Percentiles rank a stretch among this genome's conserved stretches.
phyloP scores from a whole-genome alignment of 2,797 vertebrate genomes.

The Muscicapa striata region DNA sequence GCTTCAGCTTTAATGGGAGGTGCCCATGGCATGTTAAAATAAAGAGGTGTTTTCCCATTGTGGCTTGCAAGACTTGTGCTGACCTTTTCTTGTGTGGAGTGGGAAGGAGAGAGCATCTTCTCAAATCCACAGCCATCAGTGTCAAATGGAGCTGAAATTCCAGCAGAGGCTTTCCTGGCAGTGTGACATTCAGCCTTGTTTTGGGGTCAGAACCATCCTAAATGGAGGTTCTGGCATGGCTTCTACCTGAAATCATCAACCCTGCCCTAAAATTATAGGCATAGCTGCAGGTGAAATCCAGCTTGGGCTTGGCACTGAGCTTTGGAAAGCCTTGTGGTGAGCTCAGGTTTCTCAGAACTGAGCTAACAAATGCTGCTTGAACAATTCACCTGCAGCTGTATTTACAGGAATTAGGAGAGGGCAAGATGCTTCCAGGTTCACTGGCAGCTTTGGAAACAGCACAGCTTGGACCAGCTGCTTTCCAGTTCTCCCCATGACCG shows the following conservation, averaged over 20 bases:
- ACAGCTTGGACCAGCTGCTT: not conserved
- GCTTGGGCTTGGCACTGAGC: not conserved
- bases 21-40: not conserved
- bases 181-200: not conserved
- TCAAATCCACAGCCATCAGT: not conserved
- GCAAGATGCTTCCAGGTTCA: not conserved
- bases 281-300: not conserved
- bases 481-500: rapidly evolving
- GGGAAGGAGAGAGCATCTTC: not conserved
- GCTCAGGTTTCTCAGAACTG: conserved; percentile 8
- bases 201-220: not conserved
- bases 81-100: not conserved
- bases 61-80: not conserved
- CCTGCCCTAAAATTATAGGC: not conserved
- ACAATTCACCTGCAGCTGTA: not conserved
- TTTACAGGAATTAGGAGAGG: conserved; percentile 13
- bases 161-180: not conserved
- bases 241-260: not conserved
- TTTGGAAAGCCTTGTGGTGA: not conserved
- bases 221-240: not conserved
- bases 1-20: not conserved
- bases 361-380: not conserved
- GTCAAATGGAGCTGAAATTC: not conserved
- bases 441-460: not conserved
- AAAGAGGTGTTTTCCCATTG: not conserved